Evolutionary conservation across 1,140 invertebrate species (phyloP).

Genomic region (Gryon sp.): DNA sequence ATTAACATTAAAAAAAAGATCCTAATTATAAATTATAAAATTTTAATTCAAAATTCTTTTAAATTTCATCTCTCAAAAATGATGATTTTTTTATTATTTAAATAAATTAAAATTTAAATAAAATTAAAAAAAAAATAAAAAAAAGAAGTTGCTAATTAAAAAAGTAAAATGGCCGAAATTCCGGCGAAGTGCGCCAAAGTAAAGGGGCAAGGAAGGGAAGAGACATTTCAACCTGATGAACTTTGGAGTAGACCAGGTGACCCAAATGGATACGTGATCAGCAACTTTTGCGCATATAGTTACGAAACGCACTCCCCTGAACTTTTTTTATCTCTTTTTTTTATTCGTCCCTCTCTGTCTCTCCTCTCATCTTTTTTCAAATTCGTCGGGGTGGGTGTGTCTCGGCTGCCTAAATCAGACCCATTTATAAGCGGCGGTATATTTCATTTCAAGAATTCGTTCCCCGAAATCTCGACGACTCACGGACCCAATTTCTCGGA

Average conservation of each 20-base stretch:
- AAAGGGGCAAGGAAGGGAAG: too few species aligned
- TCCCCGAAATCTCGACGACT: constrained; percentile 54
- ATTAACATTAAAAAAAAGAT: too few species aligned
- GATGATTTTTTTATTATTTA: too few species aligned
- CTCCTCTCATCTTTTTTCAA: constrained; percentile 42
- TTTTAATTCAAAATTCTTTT: too few species aligned
- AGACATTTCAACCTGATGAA: constrained; percentile 35
- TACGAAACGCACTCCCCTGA: constrained; percentile 25
- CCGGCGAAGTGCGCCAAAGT: too few species aligned
- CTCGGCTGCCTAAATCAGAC: constrained; percentile 45
- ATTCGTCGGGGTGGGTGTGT: constrained; percentile 51
- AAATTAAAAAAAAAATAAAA: too few species aligned
- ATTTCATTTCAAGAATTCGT: constrained; percentile 53
- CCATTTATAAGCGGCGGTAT: constrained; percentile 56
- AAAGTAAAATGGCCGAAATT: constrained; percentile 7
- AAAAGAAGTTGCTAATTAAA: too few species aligned
- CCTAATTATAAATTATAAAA: too few species aligned
- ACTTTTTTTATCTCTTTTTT: background rate
- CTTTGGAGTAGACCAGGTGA: constrained; percentile 23
- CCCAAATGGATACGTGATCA: constrained; percentile 26
- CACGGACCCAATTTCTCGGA: constrained; percentile 58
- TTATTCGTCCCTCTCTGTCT: too few species aligned
- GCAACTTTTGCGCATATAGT: constrained; percentile 42
- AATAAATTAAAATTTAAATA: too few species aligned
- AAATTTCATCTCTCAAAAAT: too few species aligned